These are phyloP conservation scores for Brachyistius frenatus DNA, from an alignment of 2,113 vertebrate species.

Conservation along the genomic window DNA sequence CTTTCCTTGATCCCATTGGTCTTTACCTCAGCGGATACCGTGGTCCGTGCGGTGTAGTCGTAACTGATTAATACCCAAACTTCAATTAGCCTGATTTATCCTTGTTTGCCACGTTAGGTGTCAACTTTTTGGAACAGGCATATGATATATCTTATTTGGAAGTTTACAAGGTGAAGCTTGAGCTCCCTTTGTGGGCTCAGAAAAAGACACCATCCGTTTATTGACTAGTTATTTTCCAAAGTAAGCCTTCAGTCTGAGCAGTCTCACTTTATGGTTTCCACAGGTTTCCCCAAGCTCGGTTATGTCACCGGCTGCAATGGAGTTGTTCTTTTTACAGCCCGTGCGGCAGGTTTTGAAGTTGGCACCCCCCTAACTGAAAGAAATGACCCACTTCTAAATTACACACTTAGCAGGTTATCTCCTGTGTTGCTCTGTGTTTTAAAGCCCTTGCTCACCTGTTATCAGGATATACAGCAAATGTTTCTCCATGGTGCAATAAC, in stretches of 20 bases:
- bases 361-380: conserved; percentile 1
- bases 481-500: neutral
- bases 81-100: no score
- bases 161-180: neutral
- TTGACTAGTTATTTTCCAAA: conserved; percentile 5
- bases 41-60: no score
- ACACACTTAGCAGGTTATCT: conserved; percentile 14
- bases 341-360: neutral
- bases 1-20: no score
- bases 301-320: neutral
- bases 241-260: conserved; percentile 5
- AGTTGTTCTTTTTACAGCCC: conserved; percentile 23
- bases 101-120: neutral
- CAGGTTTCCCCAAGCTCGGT: conserved; percentile 2
- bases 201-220: neutral
- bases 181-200: neutral
- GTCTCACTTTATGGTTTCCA: conserved; percentile 25
- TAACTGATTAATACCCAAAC: no score
- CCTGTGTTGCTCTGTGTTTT: neutral
- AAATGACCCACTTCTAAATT: conserved; percentile 9
- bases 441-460: conserved; percentile 13
- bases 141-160: neutral
- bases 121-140: neutral
- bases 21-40: no score
- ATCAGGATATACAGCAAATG: neutral